A percentile compares a stretch with the other conserved stretches of the same genome.
Conservation (phyloP, 2,888 invertebrate species). For the Tineola bisselliella region DNA sequence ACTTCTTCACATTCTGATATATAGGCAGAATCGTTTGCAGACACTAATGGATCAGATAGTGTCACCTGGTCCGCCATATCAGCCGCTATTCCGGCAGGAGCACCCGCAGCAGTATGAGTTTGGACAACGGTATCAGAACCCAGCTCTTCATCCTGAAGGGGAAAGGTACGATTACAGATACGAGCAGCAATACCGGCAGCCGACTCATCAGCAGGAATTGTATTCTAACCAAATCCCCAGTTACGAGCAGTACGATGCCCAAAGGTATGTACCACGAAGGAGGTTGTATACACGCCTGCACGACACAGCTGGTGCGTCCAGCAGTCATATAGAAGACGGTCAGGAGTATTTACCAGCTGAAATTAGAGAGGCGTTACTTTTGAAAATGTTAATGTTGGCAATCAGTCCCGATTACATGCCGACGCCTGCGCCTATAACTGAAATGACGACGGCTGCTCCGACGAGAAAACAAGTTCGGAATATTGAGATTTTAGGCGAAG, state of each 20-base stretch:
- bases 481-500: conserved; percentile 77
- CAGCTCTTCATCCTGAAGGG: conserved; percentile 22
- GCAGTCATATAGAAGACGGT: conserved; percentile 54
- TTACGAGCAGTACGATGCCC: conserved; percentile 59
- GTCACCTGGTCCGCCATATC: conserved; percentile 35
- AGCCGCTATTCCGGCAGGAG: conserved; percentile 35
- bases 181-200: conserved; percentile 27
- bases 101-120: conserved; percentile 49
- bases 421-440: conserved; percentile 47
- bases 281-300: conserved; percentile 45
- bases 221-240: conserved; percentile 43
- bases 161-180: conserved; percentile 43
- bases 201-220: conserved; percentile 31
- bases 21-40: conserved; percentile 71
- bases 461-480: conserved; percentile 72
- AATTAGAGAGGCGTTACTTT: conserved; percentile 74
- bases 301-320: conserved; percentile 46
- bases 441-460: conserved; percentile 56
- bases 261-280: conserved; percentile 52
- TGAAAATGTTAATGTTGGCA: conserved; percentile 78
- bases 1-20: conserved; percentile 71
- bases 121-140: conserved; percentile 18
- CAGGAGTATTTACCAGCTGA: conserved; percentile 75
- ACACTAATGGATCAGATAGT: conserved; percentile 61
- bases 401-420: conserved; percentile 71